Evolutionary conservation across 2,113 vertebrate species (phyloP), one percentile per base, ranked within the genome.

Genomic region (Hydrochoerus hydrochaeris): DNA sequence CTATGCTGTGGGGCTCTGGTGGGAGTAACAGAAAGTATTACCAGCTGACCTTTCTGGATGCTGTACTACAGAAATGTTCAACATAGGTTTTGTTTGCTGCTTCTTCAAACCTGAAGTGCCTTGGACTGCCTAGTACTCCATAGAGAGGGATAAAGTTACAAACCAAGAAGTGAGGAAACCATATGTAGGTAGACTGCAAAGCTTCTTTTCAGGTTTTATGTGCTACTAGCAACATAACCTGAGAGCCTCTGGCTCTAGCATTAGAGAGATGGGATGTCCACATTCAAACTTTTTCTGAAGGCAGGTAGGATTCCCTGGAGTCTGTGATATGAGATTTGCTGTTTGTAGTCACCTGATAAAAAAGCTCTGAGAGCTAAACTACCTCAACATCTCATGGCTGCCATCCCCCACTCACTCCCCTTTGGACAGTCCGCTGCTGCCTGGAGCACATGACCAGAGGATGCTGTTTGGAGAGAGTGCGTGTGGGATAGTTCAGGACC

Each of bases 241-340:
- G 2, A 46, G 83, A 35, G n/a, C 32, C 14, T 8, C 19, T 19
- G 1, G 9, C 60, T 35, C 14, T 32, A 32, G 9, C 0, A 0
- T n/a, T 17, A 58, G 65, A 75, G 57, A 19, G 35, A 20, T 3
- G 0, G 28, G 22, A 16, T 12, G 20, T 17, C 32, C 5, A 10
- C 44, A 13, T 58, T 2, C 38, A 49, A 69, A 28, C 14, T 3
- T 5, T 41, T 87, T 44, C 86, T 82, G 38, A 26, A 78, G 49
- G 35, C 75, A 6, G 26, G 49, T 49, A 20, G 20, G 22, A 17
- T 16, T n/a, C 22, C n/a, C 26, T 75, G 32, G 38, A 44, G 5
- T 84, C 38, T 94, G 13, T 94, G 13, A 26, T 35, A 0, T n/a
- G 49, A 32, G 75, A 35, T 44, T 62, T 26, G 41, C 58, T 20